A percentile compares a stretch with the other conserved stretches of the same genome.
These are phyloP conservation scores for Julus scanicus DNA, from an alignment of 2,888 invertebrate species.

Conservation along the genomic window DNA sequence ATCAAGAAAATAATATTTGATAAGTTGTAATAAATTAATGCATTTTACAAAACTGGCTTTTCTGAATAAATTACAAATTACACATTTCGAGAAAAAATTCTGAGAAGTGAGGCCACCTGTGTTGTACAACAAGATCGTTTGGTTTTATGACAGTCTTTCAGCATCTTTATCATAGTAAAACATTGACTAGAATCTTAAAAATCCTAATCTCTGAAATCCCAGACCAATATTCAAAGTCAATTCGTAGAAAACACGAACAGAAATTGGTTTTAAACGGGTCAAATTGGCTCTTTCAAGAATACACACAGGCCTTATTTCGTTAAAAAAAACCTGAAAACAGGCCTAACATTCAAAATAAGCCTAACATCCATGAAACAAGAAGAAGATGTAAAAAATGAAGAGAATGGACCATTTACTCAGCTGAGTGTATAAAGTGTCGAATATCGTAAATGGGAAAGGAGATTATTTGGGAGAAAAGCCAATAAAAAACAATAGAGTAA, in stretches of 20 bases:
- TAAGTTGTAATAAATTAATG: no score
- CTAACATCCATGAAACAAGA: background rate
- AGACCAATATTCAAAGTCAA: background rate
- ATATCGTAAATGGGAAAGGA: background rate
- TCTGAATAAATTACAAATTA: no score
- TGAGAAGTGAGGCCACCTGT: no score
- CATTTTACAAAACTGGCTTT: no score
- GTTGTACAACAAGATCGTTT: background rate
- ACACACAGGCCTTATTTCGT: background rate
- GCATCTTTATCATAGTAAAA: background rate
- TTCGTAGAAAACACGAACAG: background rate
- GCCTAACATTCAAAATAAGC: no score
- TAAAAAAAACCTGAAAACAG: no score
- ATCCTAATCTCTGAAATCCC: background rate
- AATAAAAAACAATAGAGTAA: slow-evolving; percentile 2
- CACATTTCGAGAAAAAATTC: no score
- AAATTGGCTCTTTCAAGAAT: background rate
- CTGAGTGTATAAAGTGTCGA: background rate
- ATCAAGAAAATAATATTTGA: no score
- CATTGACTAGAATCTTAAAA: no score
- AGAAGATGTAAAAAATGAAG: background rate
- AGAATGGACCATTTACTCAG: background rate
- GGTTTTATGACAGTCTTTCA: background rate
- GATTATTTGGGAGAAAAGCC: background rate
- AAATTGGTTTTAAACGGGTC: background rate